Evolutionary conservation across 2,888 invertebrate genomes (phyloP), one percentile per base, ranked within the genome.

Genomic region (Ophion obscuratus): DNA sequence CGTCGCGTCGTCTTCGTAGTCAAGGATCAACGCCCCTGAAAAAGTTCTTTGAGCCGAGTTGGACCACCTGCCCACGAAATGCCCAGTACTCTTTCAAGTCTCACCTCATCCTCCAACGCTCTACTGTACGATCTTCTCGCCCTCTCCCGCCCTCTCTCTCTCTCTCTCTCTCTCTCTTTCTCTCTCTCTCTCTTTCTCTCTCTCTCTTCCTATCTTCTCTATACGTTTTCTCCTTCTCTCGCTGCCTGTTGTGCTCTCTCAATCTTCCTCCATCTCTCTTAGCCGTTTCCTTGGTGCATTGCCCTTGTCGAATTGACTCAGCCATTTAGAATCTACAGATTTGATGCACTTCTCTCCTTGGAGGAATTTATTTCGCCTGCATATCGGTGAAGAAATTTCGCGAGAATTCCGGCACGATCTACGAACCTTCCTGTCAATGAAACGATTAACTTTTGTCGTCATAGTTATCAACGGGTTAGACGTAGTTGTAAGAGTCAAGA

Each of bases 61-160:
- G 87, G 93, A 92, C 93, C 94, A 94, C 94, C 94, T 94, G 94
- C 94, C 94, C 93, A 90, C 90, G 90, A 89, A 88, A 89, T 83
- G 83, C 83, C 83, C 82, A 88, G 88, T 84, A 88, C 88, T 88
- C 89, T 86, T 87, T 83, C 88, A 89, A 88, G 47, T 90, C 90
- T 89, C 90, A 90, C 90, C 90, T 90, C 90, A 87, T 88, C 88
- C 89, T 75, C 57, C 47, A 20, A 70, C 78, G 47, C 81, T 67
- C 82, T 64, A 77, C 82, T 77, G 31, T 40, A 62, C 77, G 67
- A 75, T 81, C 66, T 77, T 47, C 64, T 61, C 68, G 44, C 64
- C 11, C 27, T 74, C 87, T 88, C 87, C 87, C 87, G 88, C 87
- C 88, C 86, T 87, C 88, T 88, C 87, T 88, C 86, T 66, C 59